Evolutionary conservation across 2,888 invertebrate genomes (phyloP), one percentile per base, ranked within the genome.

Genomic region (Plutella xylostella): DNA sequence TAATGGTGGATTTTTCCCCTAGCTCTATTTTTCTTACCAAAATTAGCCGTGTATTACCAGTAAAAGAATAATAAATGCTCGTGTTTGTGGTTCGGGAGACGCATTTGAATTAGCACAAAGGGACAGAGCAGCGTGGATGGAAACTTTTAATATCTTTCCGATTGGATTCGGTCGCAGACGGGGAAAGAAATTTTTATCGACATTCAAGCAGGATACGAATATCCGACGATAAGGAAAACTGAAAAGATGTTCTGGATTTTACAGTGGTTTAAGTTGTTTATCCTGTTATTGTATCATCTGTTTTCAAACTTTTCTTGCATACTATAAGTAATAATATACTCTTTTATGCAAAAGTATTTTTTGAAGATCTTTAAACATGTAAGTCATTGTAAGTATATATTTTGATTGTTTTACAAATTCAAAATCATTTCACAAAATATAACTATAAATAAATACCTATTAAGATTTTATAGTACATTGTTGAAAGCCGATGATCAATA

Each of bases 61-160:
- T 15, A 17, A 39, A 39, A 15, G 17, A 15, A n/a, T 17, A 39
- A 39, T 15, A 34, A 17, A 39, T 15, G 17, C 15, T 7, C 19
- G n/a, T n/a, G n/a, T n/a, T n/a, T n/a, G 14, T 31, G 42, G 56
- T 53, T 48, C 42, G 57, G 58, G 64, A n/a, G 63, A 55, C 60
- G 60, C 61, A 60, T 62, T 58, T 59, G 58, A 55, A 59, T 57
- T 54, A 54, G 59, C 58, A 74, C 67, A 73, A 77, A 76, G 71
- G 70, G 66, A 60, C 55, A 56, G 56, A 60, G 63, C 59, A 64
- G 63, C 58, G 65, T 64, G 65, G 68, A 65, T 66, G 68, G 69
- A 78, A 82, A 78, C 72, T 83, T 84, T 80, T 82, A 82, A 84
- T 82, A 82, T 80, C 79, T 73, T 71, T 69, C 67, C 72, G 76